Evolutionary conservation across 2,797 vertebrate species (phyloP), one percentile per base, ranked within the genome.

Genomic region (Pitangus sulphuratus): DNA sequence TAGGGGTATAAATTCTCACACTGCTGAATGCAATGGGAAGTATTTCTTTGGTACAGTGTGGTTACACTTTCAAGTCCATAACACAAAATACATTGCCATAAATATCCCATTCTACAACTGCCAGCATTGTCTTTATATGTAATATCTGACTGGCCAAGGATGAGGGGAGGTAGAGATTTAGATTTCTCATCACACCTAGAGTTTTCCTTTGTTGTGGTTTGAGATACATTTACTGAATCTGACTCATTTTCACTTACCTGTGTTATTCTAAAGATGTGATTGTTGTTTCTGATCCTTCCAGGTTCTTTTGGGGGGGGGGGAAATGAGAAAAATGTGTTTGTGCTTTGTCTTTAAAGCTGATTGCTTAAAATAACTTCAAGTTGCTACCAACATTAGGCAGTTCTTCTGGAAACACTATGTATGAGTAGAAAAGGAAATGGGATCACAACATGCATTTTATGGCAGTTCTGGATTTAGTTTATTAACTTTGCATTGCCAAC

Each of bases 401-500:
- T 62, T 92, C 62, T 91, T 92, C 93, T 94, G 91, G 82, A 94
- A 96, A 83, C 56, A 78, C 82, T 84, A 5, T 68, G 62, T 93
- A 66, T 33, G 79, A 92, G 76, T 86, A 89, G 89, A 82, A 95
- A 91, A 93, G 92, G 95, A 92, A 96, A 92, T 90, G 72, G 89
- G 92, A 93, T 96, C 95, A 87, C 95, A 96, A 88, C 35, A n/a
- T 81, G 75, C 35, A n/a, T 94, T 96, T 95, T 95, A 92, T 79
- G 72, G 69, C 76, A 56, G 66, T 86, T 95, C 69, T 94, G 89
- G 82, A 82, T 95, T 86, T 90, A 84, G 74, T 95, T 96, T 91
- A 84, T 95, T 91, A 83, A 91, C 68, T 92, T 85, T 87, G 40
- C 4, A 5, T 87, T 93, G 89, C 74, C 90, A 93, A 3, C 54